Evolutionary conservation across 2,797 vertebrate genomes (phyloP).

Genomic region (Cetoscarus ocellatus): DNA sequence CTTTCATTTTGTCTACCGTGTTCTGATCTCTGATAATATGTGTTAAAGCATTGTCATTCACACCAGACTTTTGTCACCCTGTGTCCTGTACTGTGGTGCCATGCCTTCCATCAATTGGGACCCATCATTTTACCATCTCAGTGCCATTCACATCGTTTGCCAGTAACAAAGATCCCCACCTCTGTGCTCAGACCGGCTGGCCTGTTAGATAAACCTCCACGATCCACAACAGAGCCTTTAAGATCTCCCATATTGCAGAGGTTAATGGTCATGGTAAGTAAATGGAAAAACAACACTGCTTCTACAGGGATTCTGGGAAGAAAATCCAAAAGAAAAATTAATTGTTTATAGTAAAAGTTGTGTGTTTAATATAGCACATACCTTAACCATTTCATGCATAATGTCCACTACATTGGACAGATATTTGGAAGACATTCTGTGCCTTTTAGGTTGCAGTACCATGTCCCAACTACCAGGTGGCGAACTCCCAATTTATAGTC

Average conservation of each 20-base stretch:
- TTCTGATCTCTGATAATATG: conserved; percentile 32
- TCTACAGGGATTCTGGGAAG: conserved; percentile 9
- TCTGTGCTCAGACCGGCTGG: conserved; percentile 82
- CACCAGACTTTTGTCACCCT: conserved; percentile 47
- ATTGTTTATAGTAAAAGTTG: too few species aligned
- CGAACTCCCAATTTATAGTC: too few species aligned
- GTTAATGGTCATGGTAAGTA: conserved; percentile 75
- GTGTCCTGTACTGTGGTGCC: conserved; percentile 52
- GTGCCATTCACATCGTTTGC: conserved; percentile 87
- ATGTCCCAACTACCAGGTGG: too few species aligned
- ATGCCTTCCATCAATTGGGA: conserved; percentile 35
- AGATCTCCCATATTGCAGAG: conserved; percentile 69
- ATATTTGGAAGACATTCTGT: too few species aligned
- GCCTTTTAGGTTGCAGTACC: too few species aligned
- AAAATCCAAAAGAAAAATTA: too few species aligned
- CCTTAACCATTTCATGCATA: too few species aligned
- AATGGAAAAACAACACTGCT: neutral
- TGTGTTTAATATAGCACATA: too few species aligned
- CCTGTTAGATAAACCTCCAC: conserved; percentile 79
- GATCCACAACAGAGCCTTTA: conserved; percentile 83
- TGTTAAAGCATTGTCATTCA: conserved; percentile 40
- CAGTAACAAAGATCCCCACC: conserved; percentile 92
- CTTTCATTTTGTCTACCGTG: conserved; percentile 12
- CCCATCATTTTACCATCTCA: conserved; percentile 75
- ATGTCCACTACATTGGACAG: too few species aligned